These are phyloP conservation scores for Thunnus thynnus DNA, from an alignment of 2,113 vertebrate genomes.

Conservation along the genomic window DNA sequence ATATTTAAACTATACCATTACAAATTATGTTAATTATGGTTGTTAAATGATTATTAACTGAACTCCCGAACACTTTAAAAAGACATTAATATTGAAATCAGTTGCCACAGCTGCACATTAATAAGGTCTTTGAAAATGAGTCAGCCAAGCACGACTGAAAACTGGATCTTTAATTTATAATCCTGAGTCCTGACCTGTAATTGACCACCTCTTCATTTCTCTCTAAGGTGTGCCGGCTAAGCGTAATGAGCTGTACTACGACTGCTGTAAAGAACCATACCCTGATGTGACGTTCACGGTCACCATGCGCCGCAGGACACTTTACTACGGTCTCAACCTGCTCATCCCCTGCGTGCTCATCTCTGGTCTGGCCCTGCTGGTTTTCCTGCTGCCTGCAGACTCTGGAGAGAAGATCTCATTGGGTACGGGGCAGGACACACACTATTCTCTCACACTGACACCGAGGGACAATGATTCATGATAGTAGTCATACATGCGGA, in stretches of 20 bases:
- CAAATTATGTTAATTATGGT: background rate
- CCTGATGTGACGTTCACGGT: conserved; percentile 93
- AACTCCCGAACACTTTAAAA: background rate
- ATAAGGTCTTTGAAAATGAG: background rate
- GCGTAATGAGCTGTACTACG: conserved; percentile 92
- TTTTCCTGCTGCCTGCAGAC: conserved; percentile 93
- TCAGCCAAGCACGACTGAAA: background rate
- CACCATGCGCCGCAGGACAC: conserved; percentile 90
- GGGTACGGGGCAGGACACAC: conserved; percentile 66
- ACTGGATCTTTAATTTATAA: background rate
- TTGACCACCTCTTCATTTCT: background rate
- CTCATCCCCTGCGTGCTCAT: conserved; percentile 93
- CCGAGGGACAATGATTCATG: conserved; percentile 32
- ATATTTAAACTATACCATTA: background rate
- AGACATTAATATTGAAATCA: background rate
- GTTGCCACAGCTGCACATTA: background rate
- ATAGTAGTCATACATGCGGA: conserved; percentile 22
- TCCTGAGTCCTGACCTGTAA: conserved; percentile 2
- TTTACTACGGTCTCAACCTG: conserved; percentile 93
- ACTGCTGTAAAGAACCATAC: conserved; percentile 94
- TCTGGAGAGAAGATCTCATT: conserved; percentile 93
- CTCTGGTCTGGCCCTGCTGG: conserved; percentile 91
- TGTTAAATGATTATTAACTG: background rate
- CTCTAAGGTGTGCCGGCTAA: conserved; percentile 89
- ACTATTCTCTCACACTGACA: conserved; percentile 10